A percentile compares a stretch with the other conserved stretches of the same genome.
These are phyloP conservation scores for Oreochromis niloticus DNA, from an alignment of 2,113 vertebrate genomes.

Conservation along the genomic window DNA sequence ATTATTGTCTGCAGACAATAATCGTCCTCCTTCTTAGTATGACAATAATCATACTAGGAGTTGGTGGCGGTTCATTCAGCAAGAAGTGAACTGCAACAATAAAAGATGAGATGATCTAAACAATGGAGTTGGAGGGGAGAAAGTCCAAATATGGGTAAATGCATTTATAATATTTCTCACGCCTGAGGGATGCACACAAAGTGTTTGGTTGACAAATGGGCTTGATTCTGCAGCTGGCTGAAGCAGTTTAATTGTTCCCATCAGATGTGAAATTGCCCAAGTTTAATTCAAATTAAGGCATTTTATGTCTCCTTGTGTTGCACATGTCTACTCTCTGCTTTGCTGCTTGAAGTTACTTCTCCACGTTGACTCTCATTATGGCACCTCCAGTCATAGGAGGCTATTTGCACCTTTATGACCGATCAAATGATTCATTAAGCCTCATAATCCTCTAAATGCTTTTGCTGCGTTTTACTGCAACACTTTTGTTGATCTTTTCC, in stretches of 20 bases:
- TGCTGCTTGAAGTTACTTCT: background rate
- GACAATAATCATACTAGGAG: background rate
- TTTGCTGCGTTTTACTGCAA: background rate
- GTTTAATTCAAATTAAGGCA: background rate
- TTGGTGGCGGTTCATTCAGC: background rate
- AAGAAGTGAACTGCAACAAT: background rate
- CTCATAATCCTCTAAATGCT: background rate
- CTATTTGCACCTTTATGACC: constrained; percentile 8
- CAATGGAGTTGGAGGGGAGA: background rate
- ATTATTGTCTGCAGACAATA: background rate
- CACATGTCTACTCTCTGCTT: background rate
- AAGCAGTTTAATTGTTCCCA: background rate
- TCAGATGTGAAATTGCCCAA: background rate
- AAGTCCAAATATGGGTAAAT: background rate
- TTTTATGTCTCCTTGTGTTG: background rate
- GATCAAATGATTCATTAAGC: constrained; percentile 13
- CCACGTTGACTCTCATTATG: background rate
- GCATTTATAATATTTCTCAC: background rate
- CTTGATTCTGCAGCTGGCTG: background rate
- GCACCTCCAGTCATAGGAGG: background rate
- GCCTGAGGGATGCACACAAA: background rate
- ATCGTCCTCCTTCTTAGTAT: background rate
- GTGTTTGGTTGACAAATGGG: background rate
- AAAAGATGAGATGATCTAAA: background rate
- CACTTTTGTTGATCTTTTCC: background rate